Evolutionary conservation across 2,888 invertebrate genomes (phyloP).

Genomic region (Netelia inedita): DNA sequence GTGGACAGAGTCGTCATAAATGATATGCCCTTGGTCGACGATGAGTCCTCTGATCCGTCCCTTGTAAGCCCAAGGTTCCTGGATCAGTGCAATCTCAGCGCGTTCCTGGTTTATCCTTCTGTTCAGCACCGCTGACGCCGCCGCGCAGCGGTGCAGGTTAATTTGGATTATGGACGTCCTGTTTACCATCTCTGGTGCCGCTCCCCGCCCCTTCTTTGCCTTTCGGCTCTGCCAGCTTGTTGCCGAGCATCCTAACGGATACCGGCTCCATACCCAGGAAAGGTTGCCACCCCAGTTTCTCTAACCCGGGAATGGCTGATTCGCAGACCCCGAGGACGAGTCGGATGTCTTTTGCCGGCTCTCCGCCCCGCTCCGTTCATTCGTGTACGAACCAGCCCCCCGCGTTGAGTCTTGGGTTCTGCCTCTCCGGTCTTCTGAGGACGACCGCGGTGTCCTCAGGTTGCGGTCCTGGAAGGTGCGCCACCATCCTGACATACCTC

Average conservation of each 20-base stretch:
- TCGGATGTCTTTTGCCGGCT: constrained; percentile 21
- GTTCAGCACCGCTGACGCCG: not conserved
- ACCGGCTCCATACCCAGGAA: constrained; percentile 31
- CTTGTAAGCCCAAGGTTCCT: not conserved
- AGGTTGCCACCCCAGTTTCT: constrained; percentile 4
- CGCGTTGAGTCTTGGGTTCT: constrained; percentile 57
- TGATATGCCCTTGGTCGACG: not conserved
- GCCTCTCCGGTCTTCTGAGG: constrained; percentile 54
- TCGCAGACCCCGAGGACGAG: constrained; percentile 59
- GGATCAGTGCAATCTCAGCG: not conserved
- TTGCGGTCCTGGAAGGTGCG: not conserved
- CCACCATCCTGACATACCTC: constrained; percentile 17
- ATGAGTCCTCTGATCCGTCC: not conserved
- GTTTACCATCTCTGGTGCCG: not conserved
- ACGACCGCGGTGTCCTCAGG: constrained; percentile 15
- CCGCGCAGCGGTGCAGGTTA: not conserved
- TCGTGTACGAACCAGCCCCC: constrained; percentile 63
- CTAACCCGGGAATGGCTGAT: constrained; percentile 15
- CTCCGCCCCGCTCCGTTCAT: constrained; percentile 5
- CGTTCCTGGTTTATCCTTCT: not conserved
- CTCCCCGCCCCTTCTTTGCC: not conserved
- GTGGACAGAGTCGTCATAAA: not conserved
- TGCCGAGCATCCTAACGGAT: not conserved
- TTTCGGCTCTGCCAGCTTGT: not conserved
- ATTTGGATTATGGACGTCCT: not conserved